Base-by-base conservation (phyloP, 2,113 vertebrate genomes). In the Noturus placidus region DNA sequence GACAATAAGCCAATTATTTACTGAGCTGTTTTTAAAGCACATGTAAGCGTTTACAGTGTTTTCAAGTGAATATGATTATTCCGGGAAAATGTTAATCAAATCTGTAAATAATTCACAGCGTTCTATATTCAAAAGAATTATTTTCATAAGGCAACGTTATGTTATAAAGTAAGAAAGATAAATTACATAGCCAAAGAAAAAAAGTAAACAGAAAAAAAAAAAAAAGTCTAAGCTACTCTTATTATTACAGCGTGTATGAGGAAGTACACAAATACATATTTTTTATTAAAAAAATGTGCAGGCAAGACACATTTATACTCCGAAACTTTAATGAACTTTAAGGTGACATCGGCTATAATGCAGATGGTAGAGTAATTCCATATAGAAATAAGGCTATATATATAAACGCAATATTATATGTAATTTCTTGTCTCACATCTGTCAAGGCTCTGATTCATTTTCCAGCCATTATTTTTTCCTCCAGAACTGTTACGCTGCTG, bases 401-500 rank as follows among this genome's bases (percentile, higher is more conserved):
- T 65, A 61, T 81, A 82, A 42, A 61, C 20, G 22, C 20, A 82
- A 42, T 42, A 82, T 61, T 82, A 38, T 27, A 54, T 59, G 52
- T 59, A 42, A 33, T 87, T 82, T 82, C 85, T 93, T 92, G 94
- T 95, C 92, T 95, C 94, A 94, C 35, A 87, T 87, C 84, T 86
- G 81, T 90, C 56, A 87, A 78, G 42, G 56, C 65, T 86, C 72
- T 74, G 50, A 84, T 86, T 90, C 83, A 86, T 84, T 82, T 89
- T 79, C 85, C 81, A 86, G 92, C 90, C 90, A 87, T 93, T 93
- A 7, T 46, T 93, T 91, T 93, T 92, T 92, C 92, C 96, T 96
- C 95, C 95, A 96, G 96, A 97, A 95, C 97, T 97, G 97, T 97
- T 96, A 97, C 91, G 96, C 94, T 97, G 96, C 97, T 96, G 97